Base-by-base conservation (phyloP, 2,888 invertebrate genomes). In the Pediacus dermestoides region DNA sequence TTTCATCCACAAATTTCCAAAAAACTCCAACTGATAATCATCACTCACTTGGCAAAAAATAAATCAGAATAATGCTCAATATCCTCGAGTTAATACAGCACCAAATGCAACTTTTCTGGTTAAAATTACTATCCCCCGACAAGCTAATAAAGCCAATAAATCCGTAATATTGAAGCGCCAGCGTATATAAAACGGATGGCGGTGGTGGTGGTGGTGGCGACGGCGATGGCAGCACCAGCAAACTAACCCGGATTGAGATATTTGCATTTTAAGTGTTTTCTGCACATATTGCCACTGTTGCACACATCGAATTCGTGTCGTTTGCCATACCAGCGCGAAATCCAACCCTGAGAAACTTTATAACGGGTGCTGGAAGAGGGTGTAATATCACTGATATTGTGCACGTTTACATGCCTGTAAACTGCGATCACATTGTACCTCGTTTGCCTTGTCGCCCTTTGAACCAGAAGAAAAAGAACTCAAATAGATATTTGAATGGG, bases 241-340 rank as follows among this genome's bases (percentile, higher is more conserved):
- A 50, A 46, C n/a, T n/a, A n/a, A n/a, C n/a, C n/a, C 47, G 60
- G 58, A 63, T 60, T 52, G 63, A 61, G 57, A 61, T 60, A 66
- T 66, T 66, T 67, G 64, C 67, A 67, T 67, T 66, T 67, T 65
- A 66, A 67, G 66, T 66, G 66, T 66, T 67, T 67, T 63, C 63
- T 53, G 59, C 58, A 57, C 61, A 60, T 62, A 62, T 33, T 39
- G 46, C 39, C 42, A 30, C 34, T 44, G 47, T n/a, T n/a, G n/a
- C n/a, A n/a, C n/a, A n/a, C 21, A 18, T 18, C 21, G 21, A 18
- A 18, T 18, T 46, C 27, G 30, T 22, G 33, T 21, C 16, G 23
- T 6, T 33, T 16, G 31, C 31, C 9, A 13, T 31, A 10, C 10
- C 12, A 6, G 13, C 12, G n/a, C n/a, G 10, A 33, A 33, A 33